These are phyloP conservation scores for Rhombomys opimus DNA, from an alignment of 2,113 vertebrate genomes.

Conservation along the genomic window DNA sequence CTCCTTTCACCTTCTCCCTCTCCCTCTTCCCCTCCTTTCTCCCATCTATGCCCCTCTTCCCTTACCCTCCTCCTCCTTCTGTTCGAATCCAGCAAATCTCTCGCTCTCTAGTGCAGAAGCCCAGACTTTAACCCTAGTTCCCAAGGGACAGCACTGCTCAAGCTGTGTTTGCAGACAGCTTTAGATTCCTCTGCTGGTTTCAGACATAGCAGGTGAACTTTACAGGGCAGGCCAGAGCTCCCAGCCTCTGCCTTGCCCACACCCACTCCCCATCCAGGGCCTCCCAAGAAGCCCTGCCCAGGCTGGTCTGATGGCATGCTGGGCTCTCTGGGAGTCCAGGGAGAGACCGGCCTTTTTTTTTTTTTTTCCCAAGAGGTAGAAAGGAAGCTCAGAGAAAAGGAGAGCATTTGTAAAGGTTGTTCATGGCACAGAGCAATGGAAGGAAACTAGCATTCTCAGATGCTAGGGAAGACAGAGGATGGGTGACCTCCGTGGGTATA, in stretches of 20 bases:
- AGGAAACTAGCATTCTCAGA: too few species aligned
- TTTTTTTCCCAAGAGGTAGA: neutral
- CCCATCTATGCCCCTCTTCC: neutral
- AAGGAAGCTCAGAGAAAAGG: neutral
- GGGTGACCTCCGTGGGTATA: neutral
- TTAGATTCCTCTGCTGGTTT: neutral
- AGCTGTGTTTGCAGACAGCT: constrained; percentile 60
- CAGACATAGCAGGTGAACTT: neutral
- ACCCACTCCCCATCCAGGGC: neutral
- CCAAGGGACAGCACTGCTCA: neutral
- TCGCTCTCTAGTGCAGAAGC: neutral
- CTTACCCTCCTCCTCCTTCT: neutral
- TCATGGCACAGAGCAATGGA: neutral
- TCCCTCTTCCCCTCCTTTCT: neutral
- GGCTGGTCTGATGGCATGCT: neutral
- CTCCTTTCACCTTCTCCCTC: too few species aligned
- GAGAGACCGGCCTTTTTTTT: too few species aligned
- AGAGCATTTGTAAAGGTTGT: fast-evolving
- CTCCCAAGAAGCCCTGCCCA: neutral
- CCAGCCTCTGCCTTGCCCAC: neutral
- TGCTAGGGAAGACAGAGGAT: too few species aligned
- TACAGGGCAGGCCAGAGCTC: neutral
- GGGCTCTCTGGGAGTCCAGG: fast-evolving
- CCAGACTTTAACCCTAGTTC: constrained; percentile 60
- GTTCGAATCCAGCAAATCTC: constrained; percentile 7